Percentiles rank a stretch among this genome's conserved stretches.
phyloP scores from a whole-genome alignment of 35 echinoderm and acorn worm species.

The Heliocidaris tuberculata region DNA sequence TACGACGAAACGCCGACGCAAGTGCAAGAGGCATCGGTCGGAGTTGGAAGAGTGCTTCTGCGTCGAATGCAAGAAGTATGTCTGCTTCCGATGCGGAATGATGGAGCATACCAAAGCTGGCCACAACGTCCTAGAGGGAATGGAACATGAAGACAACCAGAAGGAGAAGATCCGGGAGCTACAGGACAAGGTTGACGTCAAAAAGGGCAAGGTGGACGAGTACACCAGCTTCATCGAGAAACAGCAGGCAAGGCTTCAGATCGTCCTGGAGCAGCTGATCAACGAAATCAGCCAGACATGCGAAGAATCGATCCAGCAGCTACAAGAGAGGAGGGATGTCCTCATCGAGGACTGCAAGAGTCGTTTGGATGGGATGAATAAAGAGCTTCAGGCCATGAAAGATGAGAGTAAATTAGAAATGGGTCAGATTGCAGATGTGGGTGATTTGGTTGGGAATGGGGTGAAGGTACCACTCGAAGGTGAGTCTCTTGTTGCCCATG shows the following conservation, averaged over 20 bases:
- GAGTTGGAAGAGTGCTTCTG: constrained; percentile 22
- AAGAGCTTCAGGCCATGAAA: constrained; percentile 4
- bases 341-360: constrained; percentile 13
- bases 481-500: constrained; percentile 21
- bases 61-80: constrained; percentile 31
- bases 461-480: constrained; percentile 18
- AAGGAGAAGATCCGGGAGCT: constrained; percentile 19
- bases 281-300: constrained; percentile 13
- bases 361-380: not conserved
- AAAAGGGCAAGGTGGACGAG: not conserved
- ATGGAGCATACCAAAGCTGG: not conserved
- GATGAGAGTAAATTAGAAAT: constrained; percentile 22
- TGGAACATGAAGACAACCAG: constrained; percentile 28
- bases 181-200: not conserved
- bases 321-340: not conserved
- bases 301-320: constrained; percentile 22
- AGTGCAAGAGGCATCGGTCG: constrained; percentile 15
- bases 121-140: constrained; percentile 2
- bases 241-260: constrained; percentile 2
- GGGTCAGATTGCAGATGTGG: not conserved
- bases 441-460: constrained; percentile 32
- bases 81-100: constrained; percentile 41
- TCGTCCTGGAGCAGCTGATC: not conserved
- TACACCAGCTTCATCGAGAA: constrained; percentile 19
- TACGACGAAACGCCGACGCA: not conserved